Conservation (phyloP, 2,113 vertebrate genomes). For the Hippocampus zosterae region DNA sequence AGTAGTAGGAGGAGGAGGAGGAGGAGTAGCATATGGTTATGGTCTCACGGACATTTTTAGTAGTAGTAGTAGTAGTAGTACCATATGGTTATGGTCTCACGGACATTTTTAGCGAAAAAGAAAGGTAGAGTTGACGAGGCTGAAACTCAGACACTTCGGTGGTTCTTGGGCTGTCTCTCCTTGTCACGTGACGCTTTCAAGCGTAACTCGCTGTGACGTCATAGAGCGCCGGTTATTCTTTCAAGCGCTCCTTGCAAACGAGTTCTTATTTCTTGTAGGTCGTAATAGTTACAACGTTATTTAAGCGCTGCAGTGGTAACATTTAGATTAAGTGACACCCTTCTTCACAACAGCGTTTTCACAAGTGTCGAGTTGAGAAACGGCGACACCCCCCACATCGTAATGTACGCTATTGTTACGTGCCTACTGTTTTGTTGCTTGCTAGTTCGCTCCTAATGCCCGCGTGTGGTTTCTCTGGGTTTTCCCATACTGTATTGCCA, state of each 20-base stretch:
- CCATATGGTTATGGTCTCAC: neutral
- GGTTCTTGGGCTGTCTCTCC: no score
- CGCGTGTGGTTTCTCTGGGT: neutral
- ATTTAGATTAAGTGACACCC: neutral
- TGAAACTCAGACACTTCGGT: no score
- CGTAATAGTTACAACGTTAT: neutral
- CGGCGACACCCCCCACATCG: neutral
- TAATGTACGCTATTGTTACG: neutral
- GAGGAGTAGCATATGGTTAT: neutral
- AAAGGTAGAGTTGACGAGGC: neutral
- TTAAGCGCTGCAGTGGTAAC: neutral
- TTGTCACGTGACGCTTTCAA: neutral
- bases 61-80: no score
- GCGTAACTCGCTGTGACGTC: neutral
- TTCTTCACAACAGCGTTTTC: neutral
- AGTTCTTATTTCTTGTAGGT: neutral
- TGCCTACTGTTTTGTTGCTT: neutral
- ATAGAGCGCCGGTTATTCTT: neutral
- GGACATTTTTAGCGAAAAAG: neutral
- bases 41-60: no score
- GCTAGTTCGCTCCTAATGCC: neutral
- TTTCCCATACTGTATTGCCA: neutral
- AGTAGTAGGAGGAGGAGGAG: no score
- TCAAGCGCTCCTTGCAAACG: neutral
- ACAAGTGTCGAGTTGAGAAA: neutral